A percentile compares a stretch with the other conserved stretches of the same genome.
Evolutionary conservation across 1,140 invertebrate genomes (phyloP).

Genomic region (Drosophila parabipectinata): DNA sequence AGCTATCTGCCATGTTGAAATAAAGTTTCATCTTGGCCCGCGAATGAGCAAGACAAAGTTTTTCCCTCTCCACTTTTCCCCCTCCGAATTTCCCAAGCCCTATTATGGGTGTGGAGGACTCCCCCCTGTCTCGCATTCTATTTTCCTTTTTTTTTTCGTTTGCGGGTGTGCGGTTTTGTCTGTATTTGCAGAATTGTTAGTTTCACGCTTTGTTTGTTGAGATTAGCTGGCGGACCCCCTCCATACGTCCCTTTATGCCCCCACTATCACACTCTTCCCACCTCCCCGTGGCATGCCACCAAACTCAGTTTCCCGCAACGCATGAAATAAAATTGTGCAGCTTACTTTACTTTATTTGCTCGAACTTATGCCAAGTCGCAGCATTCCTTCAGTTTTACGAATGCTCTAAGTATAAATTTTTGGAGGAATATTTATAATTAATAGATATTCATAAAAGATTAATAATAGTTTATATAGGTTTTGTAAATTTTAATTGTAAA

Average conservation of each 20-base stretch:
- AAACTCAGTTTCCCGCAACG: constrained; percentile 43
- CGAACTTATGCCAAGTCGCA: constrained; percentile 61
- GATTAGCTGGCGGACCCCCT: constrained; percentile 64
- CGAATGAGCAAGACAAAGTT: constrained; percentile 55
- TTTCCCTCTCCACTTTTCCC: background rate
- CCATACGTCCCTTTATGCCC: background rate
- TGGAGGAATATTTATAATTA: background rate
- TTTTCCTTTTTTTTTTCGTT: constrained; percentile 11
- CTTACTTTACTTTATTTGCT: constrained; percentile 67
- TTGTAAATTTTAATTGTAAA: too few species aligned
- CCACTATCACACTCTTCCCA: background rate
- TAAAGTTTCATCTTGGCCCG: constrained; percentile 70
- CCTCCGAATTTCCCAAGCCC: background rate
- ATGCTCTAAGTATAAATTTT: constrained; percentile 22
- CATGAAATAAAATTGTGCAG: constrained; percentile 75
- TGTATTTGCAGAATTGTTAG: constrained; percentile 82
- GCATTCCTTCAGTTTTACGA: constrained; percentile 46
- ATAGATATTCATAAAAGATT: too few species aligned
- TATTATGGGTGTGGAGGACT: background rate
- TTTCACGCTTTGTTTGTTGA: constrained; percentile 82
- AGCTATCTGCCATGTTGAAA: constrained; percentile 63
- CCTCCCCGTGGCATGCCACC: constrained; percentile 9
- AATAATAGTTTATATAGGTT: too few species aligned
- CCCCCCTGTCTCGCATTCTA: constrained; percentile 7
- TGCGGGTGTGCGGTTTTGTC: constrained; percentile 65